A percentile compares a stretch with the other conserved stretches of the same genome.
phyloP scores from a whole-genome alignment of 1,140 invertebrate genomes.

The Drosophila serrata region DNA sequence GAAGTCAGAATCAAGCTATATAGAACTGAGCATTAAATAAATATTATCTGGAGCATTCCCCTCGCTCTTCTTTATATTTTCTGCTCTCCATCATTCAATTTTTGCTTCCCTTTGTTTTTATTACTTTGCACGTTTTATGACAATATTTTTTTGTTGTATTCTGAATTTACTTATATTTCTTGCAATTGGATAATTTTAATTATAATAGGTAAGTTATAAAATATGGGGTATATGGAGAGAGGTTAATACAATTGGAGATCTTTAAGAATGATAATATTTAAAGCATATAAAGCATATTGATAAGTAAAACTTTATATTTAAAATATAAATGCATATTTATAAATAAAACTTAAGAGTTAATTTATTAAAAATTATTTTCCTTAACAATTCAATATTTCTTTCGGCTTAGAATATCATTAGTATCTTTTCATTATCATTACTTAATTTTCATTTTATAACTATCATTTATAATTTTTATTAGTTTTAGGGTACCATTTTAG shows the following conservation, averaged over 20 bases:
- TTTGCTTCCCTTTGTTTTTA: slow-evolving; percentile 32
- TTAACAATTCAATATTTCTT: background rate
- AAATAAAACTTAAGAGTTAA: background rate
- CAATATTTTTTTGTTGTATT: slow-evolving; percentile 18
- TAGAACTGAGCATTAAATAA: slow-evolving; percentile 11
- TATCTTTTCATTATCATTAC: no score
- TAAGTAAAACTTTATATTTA: no score
- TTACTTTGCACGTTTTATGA: slow-evolving; percentile 44
- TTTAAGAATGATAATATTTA: no score
- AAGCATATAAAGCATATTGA: background rate
- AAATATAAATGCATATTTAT: no score
- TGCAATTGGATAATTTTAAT: slow-evolving; percentile 30
- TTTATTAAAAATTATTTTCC: background rate
- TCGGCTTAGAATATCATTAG: background rate
- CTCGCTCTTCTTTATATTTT: slow-evolving; percentile 3
- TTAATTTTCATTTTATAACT: no score
- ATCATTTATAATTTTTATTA: background rate
- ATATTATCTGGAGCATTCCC: slow-evolving; percentile 41
- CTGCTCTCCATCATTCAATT: slow-evolving; percentile 14
- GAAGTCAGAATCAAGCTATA: slow-evolving; percentile 21
- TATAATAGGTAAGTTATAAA: background rate
- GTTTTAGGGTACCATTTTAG: background rate
- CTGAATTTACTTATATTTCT: slow-evolving; percentile 41
- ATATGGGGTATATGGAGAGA: background rate
- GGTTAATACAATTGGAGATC: background rate